Percentiles rank a stretch among this genome's conserved stretches.
These are phyloP conservation scores for Etheostoma spectabile DNA, from an alignment of 2,113 vertebrate species.

Conservation along the genomic window DNA sequence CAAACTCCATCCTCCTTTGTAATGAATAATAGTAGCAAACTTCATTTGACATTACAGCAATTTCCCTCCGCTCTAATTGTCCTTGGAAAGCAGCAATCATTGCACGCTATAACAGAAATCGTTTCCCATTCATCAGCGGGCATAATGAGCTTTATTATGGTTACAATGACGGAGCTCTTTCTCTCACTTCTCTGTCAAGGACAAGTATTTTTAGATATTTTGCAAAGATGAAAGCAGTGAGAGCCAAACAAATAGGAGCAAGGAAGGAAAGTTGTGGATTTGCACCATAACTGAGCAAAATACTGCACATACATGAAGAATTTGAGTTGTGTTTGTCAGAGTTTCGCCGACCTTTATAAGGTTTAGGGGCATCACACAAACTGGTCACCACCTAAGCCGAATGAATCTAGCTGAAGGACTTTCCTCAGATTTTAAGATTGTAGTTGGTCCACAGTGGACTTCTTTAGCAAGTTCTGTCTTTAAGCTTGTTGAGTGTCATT, in stretches of 20 bases:
- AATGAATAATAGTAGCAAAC: constrained; percentile 48
- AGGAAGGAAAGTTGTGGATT: not conserved
- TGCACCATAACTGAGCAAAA: not conserved
- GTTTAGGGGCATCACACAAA: too few species aligned
- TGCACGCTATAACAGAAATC: constrained; percentile 29
- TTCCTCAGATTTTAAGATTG: too few species aligned
- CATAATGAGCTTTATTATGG: constrained; percentile 58
- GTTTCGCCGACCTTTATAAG: too few species aligned
- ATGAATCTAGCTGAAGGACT: too few species aligned
- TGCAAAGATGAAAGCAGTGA: constrained; percentile 26
- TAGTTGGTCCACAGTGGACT: too few species aligned
- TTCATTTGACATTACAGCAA: constrained; percentile 53
- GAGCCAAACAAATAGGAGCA: not conserved
- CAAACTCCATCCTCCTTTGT: constrained; percentile 39
- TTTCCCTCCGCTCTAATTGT: constrained; percentile 67
- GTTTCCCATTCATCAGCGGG: constrained; percentile 57
- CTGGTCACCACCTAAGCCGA: too few species aligned
- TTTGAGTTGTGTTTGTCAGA: not conserved
- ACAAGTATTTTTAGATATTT: constrained; percentile 51
- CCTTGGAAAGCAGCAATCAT: constrained; percentile 63
- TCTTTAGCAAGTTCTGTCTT: too few species aligned
- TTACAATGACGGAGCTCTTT: constrained; percentile 26
- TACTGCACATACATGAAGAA: not conserved
- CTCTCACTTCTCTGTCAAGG: constrained; percentile 53
- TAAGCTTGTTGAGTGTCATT: too few species aligned